Base-by-base conservation (phyloP, 1,140 invertebrate species). In the Marisa cornuarietis region DNA sequence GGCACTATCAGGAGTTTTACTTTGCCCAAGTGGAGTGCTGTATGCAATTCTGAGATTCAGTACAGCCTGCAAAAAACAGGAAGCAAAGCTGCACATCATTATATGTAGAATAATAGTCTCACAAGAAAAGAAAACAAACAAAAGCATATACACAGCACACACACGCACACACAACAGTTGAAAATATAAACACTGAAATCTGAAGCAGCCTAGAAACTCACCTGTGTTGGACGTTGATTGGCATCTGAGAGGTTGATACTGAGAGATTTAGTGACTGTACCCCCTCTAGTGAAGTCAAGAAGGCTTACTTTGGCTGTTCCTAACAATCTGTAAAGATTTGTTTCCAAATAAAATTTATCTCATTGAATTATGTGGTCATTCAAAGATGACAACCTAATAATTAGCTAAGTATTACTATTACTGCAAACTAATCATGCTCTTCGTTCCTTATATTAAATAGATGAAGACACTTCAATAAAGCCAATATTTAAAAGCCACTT, bases 271-370 rank as follows among this genome's bases (percentile, higher is more conserved):
- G 85, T 82, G 62, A 87, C 84, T 4, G 85, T 69, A 52, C 88
- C 88, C 20, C 87, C 87, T 63, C 84, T 84, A 7, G 85, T 68
- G 16, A 91, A 80, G 62, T 91, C 89, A 22, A 83, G 77, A 63
- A 91, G 81, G 0, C 85, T 84, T 13, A 91, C 79, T 71, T 85
- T 89, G 1, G 87, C 84, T 62, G 85, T 88, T 9, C 90, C 91
- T 9, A 91, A 82, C 65, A 90, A 80, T 82, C 91, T 88, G 82
- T 26, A 85, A 85, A 61, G 65, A 24, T 58, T 52, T 75, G 0
- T 63, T 62, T n/a, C 10, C 51, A 52, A 49, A 1, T 68, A 79
- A 26, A 18, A 31, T 20, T 11, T n/a, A n/a, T n/a, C n/a, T n/a
- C n/a, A 71, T 42, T 78, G 11, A n/a, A 42, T 54, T 24, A 78